Base-by-base conservation (phyloP, 2,888 invertebrate species). In the Heteropelma amictum region DNA sequence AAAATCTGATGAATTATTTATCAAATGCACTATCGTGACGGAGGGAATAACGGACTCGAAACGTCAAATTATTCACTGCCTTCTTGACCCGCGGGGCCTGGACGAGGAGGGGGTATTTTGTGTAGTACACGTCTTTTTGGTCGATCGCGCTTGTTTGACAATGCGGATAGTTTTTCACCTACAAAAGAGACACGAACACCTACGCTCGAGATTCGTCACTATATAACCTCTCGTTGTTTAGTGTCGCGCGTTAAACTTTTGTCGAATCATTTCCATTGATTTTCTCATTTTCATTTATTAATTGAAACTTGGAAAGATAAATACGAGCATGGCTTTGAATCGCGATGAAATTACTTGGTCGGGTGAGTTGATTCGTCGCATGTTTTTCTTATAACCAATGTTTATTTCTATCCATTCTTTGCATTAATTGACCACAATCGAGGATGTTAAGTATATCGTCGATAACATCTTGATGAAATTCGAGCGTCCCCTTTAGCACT, bases 281-380 rank as follows among this genome's bases (percentile, higher is more conserved):
- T 79, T 58, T n/a, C 64, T 56, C 75, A 35, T 72, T 70, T 74
- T 54, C 54, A 47, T 64, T 73, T 65, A 70, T 51, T 35, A 21
- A 42, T 38, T 60, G 38, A 5, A 26, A 33, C 42, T 35, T 28
- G 19, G 8, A 53, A 21, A 56, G 53, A 40, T n/a, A 23, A 17
- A 35, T 2, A 49, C 42, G 45, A 56, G 38, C 53, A 91, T 91
- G 91, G 85, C 90, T 67, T 87, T 89, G 54, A 91, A 90, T 85
- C 92, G 91, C 77, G 91, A 92, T 78, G 91, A 92, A 81, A 86
- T 93, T 85, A 90, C 90, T 80, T 90, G 90, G 88, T 89, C 88
- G 84, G 93, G 93, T 92, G 85, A 85, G 86, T 81, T n/a, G 17
- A 53, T 54, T 38, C 2, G 8, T 38, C 2, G 8, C 8, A 17